Evolutionary conservation across 30 jellyfish, hydroid and myxozoan species (phyloP).

Genomic region (Pseudorhiza aurosa): DNA sequence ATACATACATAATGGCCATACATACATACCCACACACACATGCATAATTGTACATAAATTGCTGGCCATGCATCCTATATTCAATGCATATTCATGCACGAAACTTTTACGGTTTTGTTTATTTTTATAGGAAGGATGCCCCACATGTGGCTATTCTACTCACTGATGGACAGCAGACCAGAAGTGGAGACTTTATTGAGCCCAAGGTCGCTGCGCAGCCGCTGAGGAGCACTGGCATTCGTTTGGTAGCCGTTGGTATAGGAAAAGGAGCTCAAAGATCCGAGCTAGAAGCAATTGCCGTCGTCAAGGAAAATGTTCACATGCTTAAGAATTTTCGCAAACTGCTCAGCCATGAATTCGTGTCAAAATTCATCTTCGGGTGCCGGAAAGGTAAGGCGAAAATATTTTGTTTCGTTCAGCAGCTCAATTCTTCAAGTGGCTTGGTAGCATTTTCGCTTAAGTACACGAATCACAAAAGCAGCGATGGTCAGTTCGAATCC

Average conservation of each 20-base stretch:
- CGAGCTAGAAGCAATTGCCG: conserved; percentile 41
- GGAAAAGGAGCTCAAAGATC: conserved; percentile 15
- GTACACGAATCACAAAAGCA: too few relatives aligned
- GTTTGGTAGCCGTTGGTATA: conserved; percentile 38
- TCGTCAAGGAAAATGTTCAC: conserved; percentile 4
- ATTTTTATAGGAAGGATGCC: conserved; percentile 20
- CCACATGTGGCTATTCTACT: conserved; percentile 47
- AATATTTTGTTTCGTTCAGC: background rate
- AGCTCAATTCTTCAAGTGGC: too few relatives aligned
- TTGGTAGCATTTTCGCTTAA: too few relatives aligned
- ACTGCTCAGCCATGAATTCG: background rate
- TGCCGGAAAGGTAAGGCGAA: conserved; percentile 33
- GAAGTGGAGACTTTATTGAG: conserved; percentile 51
- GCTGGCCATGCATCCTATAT: too few relatives aligned
- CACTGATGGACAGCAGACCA: conserved; percentile 66
- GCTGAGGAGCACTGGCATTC: conserved; percentile 32
- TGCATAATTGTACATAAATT: too few relatives aligned
- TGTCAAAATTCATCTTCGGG: conserved; percentile 11
- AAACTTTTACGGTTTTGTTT: too few relatives aligned
- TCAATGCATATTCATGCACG: too few relatives aligned
- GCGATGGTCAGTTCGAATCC: too few relatives aligned
- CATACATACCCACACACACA: too few relatives aligned
- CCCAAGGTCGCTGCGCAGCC: conserved; percentile 53
- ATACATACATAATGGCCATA: too few relatives aligned
- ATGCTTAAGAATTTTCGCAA: conserved; percentile 13